A percentile compares a stretch with the other conserved stretches of the same genome.
Conservation (phyloP, 2,797 vertebrate species). For the Gallirallus australis region DNA sequence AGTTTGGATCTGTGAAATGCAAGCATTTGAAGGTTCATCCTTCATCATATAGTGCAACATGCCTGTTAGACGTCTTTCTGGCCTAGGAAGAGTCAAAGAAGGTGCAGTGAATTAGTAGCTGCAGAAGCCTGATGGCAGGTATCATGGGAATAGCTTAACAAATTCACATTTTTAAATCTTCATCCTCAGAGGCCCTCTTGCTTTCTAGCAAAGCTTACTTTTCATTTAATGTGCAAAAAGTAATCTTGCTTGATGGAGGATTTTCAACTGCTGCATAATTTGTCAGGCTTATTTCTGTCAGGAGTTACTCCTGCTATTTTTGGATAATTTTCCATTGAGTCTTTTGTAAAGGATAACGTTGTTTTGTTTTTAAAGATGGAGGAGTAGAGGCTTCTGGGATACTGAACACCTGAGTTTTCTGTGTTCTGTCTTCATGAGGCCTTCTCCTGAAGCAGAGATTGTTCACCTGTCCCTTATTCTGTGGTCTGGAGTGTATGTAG, state of each 20-base stretch:
- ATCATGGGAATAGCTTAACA: slow-evolving; percentile 24
- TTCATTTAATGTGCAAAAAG: slow-evolving; percentile 16
- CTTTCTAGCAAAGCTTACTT: slow-evolving; percentile 49
- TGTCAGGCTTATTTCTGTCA: slow-evolving; percentile 22
- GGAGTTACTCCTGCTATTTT: background rate
- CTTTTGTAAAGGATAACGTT: background rate
- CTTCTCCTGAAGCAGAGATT: background rate
- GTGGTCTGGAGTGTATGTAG: background rate
- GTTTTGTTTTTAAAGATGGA: background rate
- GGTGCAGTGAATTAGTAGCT: background rate
- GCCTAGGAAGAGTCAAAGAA: background rate
- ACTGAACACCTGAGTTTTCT: background rate
- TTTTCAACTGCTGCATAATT: background rate
- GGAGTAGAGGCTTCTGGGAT: background rate
- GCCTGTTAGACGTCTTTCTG: background rate
- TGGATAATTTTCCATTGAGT: background rate
- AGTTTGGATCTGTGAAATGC: background rate
- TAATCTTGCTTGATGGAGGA: slow-evolving; percentile 28
- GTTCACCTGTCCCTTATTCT: background rate
- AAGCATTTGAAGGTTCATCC: background rate
- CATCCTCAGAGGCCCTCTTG: slow-evolving; percentile 7
- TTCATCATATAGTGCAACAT: background rate
- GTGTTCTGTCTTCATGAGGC: background rate
- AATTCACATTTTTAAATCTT: slow-evolving; percentile 30
- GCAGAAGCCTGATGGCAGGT: background rate